Percentiles rank a stretch among this genome's conserved stretches.
Evolutionary conservation across 2,888 invertebrate genomes (phyloP).

Genomic region (Hydraecia micacea): DNA sequence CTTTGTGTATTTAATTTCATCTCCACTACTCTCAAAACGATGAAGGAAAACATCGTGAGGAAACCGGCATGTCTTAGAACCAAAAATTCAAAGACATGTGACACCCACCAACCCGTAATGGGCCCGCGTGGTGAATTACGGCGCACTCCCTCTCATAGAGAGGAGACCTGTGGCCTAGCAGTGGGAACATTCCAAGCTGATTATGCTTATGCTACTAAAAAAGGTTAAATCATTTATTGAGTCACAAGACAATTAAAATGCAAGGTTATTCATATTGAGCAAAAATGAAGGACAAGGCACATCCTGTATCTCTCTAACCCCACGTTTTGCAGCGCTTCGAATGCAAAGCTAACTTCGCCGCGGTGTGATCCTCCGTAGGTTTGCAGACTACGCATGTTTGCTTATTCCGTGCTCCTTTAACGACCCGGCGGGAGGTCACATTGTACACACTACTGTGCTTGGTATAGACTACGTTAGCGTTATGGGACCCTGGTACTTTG

Average conservation of each 20-base stretch:
- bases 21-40: no score
- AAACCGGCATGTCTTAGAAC: no score
- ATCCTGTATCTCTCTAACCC: slow-evolving; percentile 46
- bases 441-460: slow-evolving; percentile 50
- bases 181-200: no score
- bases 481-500: slow-evolving; percentile 45
- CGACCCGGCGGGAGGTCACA: slow-evolving; percentile 61
- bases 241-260: no score
- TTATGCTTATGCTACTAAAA: no score
- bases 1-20: no score
- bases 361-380: slow-evolving; percentile 67
- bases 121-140: no score
- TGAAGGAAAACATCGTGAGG: no score
- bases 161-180: no score
- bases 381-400: slow-evolving; percentile 70
- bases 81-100: no score
- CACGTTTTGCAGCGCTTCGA: slow-evolving; percentile 60
- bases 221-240: neutral
- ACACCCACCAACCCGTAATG: no score
- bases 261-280: neutral
- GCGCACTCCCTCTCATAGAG: no score
- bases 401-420: slow-evolving; percentile 71
- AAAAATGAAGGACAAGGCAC: neutral
- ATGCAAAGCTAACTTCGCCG: slow-evolving; percentile 72
- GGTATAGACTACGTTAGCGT: slow-evolving; percentile 44